Evolutionary conservation across 2,888 invertebrate genomes (phyloP).

Genomic region (Strigamia transsilvanica): DNA sequence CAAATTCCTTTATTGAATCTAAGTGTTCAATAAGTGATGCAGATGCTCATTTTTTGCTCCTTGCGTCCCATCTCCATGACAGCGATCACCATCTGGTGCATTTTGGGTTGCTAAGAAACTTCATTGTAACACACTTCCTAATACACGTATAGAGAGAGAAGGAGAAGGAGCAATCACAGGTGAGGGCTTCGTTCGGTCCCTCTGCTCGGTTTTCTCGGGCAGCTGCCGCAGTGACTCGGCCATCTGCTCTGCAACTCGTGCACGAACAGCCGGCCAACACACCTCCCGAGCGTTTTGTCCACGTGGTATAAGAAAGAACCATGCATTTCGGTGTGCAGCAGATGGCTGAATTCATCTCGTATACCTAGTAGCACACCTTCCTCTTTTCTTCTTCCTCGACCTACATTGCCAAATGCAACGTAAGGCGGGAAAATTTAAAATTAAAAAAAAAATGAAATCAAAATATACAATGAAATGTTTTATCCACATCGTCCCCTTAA

Average conservation of each 20-base stretch:
- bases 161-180: constrained; percentile 41
- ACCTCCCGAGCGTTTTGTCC: constrained; percentile 41
- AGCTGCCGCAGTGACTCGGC: constrained; percentile 26
- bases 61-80: constrained; percentile 34
- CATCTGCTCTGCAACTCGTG: constrained; percentile 39
- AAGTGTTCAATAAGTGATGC: not conserved
- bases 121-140: constrained; percentile 22
- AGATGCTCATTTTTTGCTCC: constrained; percentile 16
- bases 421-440: constrained; percentile 25
- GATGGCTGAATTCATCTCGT: constrained; percentile 46
- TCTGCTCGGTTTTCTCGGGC: constrained; percentile 43
- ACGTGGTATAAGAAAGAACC: constrained; percentile 21
- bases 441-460: not conserved
- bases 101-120: constrained; percentile 36
- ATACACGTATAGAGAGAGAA: not conserved
- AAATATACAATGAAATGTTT: too few species aligned
- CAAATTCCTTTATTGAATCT: not conserved
- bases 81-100: constrained; percentile 33
- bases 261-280: constrained; percentile 45
- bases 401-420: constrained; percentile 14
- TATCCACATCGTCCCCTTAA: not conserved
- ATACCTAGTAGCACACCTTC: constrained; percentile 44
- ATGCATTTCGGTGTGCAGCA: constrained; percentile 18
- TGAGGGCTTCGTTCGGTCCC: constrained; percentile 29
- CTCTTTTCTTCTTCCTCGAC: constrained; percentile 43